phyloP scores from a whole-genome alignment of 2,797 vertebrate species.

The Discoglossus pictus region DNA sequence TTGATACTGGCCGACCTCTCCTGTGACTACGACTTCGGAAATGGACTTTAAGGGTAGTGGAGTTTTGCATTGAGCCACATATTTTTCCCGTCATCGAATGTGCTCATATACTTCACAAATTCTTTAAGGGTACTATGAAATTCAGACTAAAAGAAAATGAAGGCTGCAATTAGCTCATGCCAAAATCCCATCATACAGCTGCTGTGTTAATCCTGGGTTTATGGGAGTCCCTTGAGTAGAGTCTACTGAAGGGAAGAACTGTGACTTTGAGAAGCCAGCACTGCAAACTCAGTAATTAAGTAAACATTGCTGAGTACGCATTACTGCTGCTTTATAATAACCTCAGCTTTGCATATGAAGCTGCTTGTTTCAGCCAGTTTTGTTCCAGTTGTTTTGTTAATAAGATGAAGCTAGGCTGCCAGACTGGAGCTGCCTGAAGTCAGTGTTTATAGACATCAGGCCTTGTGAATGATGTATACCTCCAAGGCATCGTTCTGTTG shows the following conservation, averaged over 20 bases:
- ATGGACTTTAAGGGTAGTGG: too few species aligned
- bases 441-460: too few species aligned
- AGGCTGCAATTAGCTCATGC: neutral
- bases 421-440: too few species aligned
- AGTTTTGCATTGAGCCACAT: too few species aligned
- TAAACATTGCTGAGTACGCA: conserved; percentile 17
- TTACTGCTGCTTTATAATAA: conserved; percentile 11
- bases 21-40: too few species aligned
- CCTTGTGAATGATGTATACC: too few species aligned
- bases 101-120: too few species aligned
- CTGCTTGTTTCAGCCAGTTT: neutral
- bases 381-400: too few species aligned
- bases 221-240: neutral
- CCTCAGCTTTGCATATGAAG: conserved; percentile 6
- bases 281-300: conserved; percentile 6
- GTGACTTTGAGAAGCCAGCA: conserved; percentile 2
- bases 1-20: too few species aligned
- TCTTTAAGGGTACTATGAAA: neutral
- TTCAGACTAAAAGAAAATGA: neutral
- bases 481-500: too few species aligned
- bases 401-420: too few species aligned
- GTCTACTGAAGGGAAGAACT: conserved; percentile 11
- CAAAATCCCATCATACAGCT: neutral
- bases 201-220: neutral
- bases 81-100: too few species aligned